Evolutionary conservation across 2,113 vertebrate genomes (phyloP).

Genomic region (Cervus canadensis): DNA sequence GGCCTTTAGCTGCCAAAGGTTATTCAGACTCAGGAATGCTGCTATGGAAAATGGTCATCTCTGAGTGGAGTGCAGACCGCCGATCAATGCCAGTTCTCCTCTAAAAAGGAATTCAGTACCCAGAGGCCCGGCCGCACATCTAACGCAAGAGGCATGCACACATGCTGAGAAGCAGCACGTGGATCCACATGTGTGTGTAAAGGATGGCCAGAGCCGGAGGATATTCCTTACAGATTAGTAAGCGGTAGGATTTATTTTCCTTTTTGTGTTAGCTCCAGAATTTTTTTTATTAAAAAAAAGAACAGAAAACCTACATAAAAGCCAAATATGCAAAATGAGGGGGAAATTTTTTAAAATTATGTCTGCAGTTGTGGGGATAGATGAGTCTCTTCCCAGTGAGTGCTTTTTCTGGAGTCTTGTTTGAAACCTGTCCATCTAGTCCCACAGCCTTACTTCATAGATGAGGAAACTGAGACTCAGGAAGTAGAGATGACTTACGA

Average conservation of each 20-base stretch:
- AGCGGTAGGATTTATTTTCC: background rate
- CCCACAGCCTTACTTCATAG: background rate
- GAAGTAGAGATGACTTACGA: background rate
- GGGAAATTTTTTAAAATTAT: background rate
- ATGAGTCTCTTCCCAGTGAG: background rate
- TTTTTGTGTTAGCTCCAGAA: background rate
- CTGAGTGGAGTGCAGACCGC: background rate
- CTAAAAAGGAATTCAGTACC: background rate
- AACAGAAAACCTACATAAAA: background rate
- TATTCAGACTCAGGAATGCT: conserved; percentile 11
- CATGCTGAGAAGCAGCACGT: fast-evolving
- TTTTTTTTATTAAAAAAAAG: background rate
- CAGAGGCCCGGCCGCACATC: background rate
- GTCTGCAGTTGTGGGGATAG: background rate
- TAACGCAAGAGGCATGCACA: background rate
- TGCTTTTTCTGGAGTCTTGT: background rate
- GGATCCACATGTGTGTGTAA: background rate
- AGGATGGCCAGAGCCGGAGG: background rate
- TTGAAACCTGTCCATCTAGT: background rate
- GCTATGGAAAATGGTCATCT: background rate
- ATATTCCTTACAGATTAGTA: background rate
- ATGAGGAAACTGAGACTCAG: background rate
- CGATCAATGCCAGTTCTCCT: background rate
- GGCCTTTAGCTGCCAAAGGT: background rate
- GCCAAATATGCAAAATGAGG: background rate